A percentile compares a stretch with the other conserved stretches of the same genome.
Conservation (phyloP, 2,113 vertebrate species). For the Syrrhaptes paradoxus region DNA sequence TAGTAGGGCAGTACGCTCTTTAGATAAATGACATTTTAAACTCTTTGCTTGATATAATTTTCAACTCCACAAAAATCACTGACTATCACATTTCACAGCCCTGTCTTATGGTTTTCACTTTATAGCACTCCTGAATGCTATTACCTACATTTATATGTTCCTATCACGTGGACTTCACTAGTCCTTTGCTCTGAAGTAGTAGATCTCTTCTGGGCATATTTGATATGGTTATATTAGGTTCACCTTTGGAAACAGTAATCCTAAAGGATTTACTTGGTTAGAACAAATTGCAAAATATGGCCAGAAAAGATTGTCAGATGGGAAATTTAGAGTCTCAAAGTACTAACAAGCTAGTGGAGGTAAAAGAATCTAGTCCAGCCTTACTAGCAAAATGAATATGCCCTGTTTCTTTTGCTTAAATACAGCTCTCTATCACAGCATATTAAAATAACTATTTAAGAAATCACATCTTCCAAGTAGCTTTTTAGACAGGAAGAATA, state of each 20-base stretch:
- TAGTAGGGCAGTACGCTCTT: background rate
- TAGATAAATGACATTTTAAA: conserved; percentile 20
- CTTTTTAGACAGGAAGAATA: background rate
- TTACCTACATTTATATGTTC: background rate
- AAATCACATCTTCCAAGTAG: background rate
- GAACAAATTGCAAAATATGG: background rate
- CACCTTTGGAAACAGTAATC: conserved; percentile 11
- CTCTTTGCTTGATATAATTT: conserved; percentile 5
- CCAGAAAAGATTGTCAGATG: background rate
- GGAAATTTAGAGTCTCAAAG: background rate
- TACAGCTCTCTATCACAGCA: background rate
- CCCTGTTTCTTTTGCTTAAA: background rate
- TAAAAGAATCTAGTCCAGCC: background rate
- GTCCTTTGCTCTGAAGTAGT: background rate
- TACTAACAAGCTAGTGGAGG: background rate
- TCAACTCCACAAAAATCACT: conserved; percentile 1
- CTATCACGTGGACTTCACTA: background rate
- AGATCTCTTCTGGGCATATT: background rate
- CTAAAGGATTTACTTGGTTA: background rate
- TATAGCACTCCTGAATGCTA: background rate
- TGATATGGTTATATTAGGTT: background rate
- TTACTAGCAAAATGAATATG: conserved; percentile 20
- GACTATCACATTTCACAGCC: background rate
- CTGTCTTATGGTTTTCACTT: background rate
- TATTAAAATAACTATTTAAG: background rate